Percentiles rank a stretch among this genome's conserved stretches.
Evolutionary conservation across 2,888 invertebrate genomes (phyloP).

Genomic region (Micoletzkya japonica): DNA sequence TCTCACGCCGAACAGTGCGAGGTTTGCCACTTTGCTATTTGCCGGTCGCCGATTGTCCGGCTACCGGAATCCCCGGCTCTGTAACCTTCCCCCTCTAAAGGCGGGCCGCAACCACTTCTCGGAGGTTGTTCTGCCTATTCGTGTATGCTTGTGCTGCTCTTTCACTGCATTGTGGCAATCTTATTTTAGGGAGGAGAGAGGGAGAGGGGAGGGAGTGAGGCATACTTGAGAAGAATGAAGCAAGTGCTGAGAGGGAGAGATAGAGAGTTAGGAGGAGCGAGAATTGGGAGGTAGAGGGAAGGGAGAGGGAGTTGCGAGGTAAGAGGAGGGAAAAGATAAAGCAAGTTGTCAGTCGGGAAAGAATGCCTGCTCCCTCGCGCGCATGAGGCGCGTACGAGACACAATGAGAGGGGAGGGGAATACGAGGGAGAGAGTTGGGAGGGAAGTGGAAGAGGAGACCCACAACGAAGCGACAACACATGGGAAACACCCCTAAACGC

Average conservation of each 20-base stretch:
- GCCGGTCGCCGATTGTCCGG: not conserved
- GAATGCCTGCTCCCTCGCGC: too few species aligned
- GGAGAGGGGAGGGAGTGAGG: not conserved
- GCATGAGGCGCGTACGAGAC: not conserved
- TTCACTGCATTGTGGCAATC: not conserved
- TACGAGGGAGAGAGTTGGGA: not conserved
- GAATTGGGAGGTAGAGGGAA: not conserved
- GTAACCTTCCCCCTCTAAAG: not conserved
- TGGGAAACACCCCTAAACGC: too few species aligned
- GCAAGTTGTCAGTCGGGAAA: too few species aligned
- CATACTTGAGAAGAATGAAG: not conserved
- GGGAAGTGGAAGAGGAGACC: not conserved
- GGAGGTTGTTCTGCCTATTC: not conserved
- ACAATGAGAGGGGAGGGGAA: not conserved
- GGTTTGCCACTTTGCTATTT: slow-evolving; percentile 22
- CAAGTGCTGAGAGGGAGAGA: slow-evolving; percentile 4
- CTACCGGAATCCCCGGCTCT: slow-evolving; percentile 13
- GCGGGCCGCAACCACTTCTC: not conserved
- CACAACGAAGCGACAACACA: too few species aligned
- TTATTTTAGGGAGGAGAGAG: not conserved
- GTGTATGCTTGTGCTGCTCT: not conserved
- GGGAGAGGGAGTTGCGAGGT: not conserved
- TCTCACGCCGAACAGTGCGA: slow-evolving; percentile 49
- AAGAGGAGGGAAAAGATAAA: too few species aligned
- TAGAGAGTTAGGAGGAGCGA: not conserved